Evolutionary conservation across 2,888 invertebrate genomes (phyloP).

Genomic region (Oegoconia quadripuncta): DNA sequence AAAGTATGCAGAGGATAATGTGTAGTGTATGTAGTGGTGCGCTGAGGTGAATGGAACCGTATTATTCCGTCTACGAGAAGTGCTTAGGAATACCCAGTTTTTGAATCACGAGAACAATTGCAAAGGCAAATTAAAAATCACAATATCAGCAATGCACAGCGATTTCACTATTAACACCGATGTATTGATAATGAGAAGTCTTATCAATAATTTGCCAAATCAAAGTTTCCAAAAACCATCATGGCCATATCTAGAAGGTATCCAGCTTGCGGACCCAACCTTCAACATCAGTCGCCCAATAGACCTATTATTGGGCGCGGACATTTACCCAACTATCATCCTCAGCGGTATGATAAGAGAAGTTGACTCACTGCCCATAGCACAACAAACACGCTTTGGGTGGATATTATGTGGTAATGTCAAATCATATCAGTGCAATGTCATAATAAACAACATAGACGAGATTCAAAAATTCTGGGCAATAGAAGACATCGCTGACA

Average conservation of each 20-base stretch:
- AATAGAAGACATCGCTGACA: slow-evolving; percentile 15
- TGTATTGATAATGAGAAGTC: slow-evolving; percentile 11
- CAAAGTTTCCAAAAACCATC: slow-evolving; percentile 13
- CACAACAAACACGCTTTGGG: slow-evolving; percentile 23
- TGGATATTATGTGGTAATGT: slow-evolving; percentile 19
- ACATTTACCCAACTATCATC: too few species aligned
- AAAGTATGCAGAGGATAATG: too few species aligned
- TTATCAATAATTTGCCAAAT: too few species aligned
- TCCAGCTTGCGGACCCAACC: slow-evolving; percentile 21
- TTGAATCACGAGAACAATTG: slow-evolving; percentile 13
- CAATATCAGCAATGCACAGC: background rate
- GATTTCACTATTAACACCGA: background rate
- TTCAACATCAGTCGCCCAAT: too few species aligned
- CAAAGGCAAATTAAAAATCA: slow-evolving; percentile 1
- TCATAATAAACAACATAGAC: slow-evolving; percentile 12
- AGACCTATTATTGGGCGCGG: too few species aligned
- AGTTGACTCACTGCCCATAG: slow-evolving; percentile 13
- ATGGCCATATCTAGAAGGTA: slow-evolving; percentile 16
- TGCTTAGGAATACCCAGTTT: too few species aligned
- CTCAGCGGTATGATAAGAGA: slow-evolving; percentile 12
- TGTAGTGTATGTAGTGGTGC: too few species aligned
- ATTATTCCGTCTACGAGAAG: too few species aligned
- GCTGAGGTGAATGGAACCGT: too few species aligned
- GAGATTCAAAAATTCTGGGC: slow-evolving; percentile 14
- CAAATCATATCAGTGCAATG: slow-evolving; percentile 16